Percentiles rank a stretch among this genome's conserved stretches.
These are phyloP conservation scores for Byasa hedistus DNA, from an alignment of 2,888 invertebrate species.

Conservation along the genomic window DNA sequence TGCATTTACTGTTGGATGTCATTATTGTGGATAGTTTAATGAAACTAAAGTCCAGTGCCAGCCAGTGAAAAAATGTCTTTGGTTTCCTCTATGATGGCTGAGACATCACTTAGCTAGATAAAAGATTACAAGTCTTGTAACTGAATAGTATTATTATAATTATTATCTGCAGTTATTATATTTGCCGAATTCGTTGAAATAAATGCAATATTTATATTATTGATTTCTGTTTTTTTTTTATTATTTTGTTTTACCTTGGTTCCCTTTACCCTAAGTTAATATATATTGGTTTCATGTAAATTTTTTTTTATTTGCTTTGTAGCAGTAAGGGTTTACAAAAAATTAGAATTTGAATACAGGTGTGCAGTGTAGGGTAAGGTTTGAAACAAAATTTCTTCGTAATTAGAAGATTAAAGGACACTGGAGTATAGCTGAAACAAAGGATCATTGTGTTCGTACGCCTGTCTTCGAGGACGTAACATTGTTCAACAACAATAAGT, in stretches of 20 bases:
- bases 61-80: constrained; percentile 68
- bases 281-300: constrained; percentile 46
- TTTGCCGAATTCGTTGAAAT: constrained; percentile 80
- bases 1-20: constrained; percentile 78
- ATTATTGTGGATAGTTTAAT: constrained; percentile 64
- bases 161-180: constrained; percentile 79
- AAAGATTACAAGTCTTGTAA: constrained; percentile 73
- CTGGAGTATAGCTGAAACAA: constrained; percentile 63
- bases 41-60: constrained; percentile 71
- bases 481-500: constrained; percentile 35
- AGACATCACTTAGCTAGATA: constrained; percentile 41
- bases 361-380: constrained; percentile 51
- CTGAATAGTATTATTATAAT: constrained; percentile 79
- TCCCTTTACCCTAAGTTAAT: constrained; percentile 67
- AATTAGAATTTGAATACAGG: constrained; percentile 51
- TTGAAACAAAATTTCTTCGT: constrained; percentile 38
- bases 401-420: constrained; percentile 39
- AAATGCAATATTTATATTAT: constrained; percentile 81
- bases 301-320: constrained; percentile 34
- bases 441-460: constrained; percentile 48
- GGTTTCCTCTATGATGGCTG: constrained; percentile 48
- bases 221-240: constrained; percentile 76
- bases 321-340: constrained; percentile 37
- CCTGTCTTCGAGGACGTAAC: constrained; percentile 36
- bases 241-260: constrained; percentile 65